These are phyloP conservation scores for Calcarius lapponicus DNA, from an alignment of 2,797 vertebrate species.

Conservation along the genomic window DNA sequence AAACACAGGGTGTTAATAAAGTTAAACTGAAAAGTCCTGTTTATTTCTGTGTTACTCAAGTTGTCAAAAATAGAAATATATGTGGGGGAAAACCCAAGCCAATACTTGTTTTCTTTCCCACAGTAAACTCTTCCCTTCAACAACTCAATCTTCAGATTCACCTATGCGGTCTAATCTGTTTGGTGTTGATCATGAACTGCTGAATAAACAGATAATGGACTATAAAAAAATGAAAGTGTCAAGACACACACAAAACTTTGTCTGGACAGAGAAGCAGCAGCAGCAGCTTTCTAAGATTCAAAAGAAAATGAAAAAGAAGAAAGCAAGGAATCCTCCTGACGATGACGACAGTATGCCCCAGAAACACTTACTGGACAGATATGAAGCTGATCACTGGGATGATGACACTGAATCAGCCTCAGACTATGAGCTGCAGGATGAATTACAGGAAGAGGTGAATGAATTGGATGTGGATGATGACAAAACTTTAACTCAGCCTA, in stretches of 20 bases:
- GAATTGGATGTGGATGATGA: not conserved
- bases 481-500: not conserved
- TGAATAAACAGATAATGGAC: conserved; percentile 82
- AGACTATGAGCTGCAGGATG: conserved; percentile 10
- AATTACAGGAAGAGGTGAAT: conserved; percentile 8
- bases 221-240: conserved; percentile 75
- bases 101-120: not conserved
- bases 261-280: conserved; percentile 58
- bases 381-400: conserved; percentile 3
- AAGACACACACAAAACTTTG: not conserved
- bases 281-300: conserved; percentile 63
- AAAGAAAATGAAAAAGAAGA: conserved; percentile 69
- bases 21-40: not conserved
- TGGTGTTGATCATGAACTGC: conserved; percentile 81
- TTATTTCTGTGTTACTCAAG: not conserved
- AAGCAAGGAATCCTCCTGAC: not conserved
- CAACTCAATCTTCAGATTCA: not conserved
- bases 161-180: conserved; percentile 61
- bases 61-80: not conserved
- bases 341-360: conserved; percentile 64
- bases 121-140: conserved; percentile 30
- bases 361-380: conserved; percentile 66
- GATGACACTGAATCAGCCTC: not conserved
- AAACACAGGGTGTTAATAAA: not conserved
- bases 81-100: fast-evolving